A percentile compares a stretch with the other conserved stretches of the same genome.
Conservation (phyloP, 1,140 invertebrate genomes). For the Episyrphus balteatus region DNA sequence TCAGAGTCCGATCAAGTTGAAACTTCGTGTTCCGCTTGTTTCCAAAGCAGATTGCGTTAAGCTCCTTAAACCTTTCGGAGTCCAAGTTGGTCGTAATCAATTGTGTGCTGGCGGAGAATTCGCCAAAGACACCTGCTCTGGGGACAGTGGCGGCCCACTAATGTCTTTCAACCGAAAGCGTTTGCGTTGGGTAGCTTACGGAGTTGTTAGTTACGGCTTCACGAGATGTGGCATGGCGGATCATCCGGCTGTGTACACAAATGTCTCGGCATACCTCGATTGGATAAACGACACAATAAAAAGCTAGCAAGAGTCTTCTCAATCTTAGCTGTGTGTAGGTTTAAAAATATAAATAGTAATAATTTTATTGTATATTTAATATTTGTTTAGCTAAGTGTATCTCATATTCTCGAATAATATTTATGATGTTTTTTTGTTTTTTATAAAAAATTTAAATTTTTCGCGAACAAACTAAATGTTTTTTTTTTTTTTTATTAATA, state of each 20-base stretch:
- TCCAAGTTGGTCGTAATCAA: slow-evolving; percentile 41
- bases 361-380: too few species aligned
- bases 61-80: slow-evolving; percentile 29
- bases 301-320: too few species aligned
- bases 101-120: slow-evolving; percentile 53
- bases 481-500: too few species aligned
- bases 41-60: slow-evolving; percentile 27
- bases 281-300: slow-evolving; percentile 33
- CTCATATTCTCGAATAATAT: too few species aligned
- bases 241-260: slow-evolving; percentile 46
- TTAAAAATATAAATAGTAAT: too few species aligned
- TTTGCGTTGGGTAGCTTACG: slow-evolving; percentile 38
- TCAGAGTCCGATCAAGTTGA: slow-evolving; percentile 33
- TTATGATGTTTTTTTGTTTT: too few species aligned
- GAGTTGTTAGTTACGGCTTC: slow-evolving; percentile 50
- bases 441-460: too few species aligned
- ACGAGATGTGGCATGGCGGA: slow-evolving; percentile 42
- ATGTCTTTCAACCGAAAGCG: slow-evolving; percentile 34
- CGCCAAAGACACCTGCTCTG: slow-evolving; percentile 55
- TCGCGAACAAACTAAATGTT: too few species aligned
- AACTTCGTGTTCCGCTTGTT: slow-evolving; percentile 28
- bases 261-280: slow-evolving; percentile 36
- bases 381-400: too few species aligned
- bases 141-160: slow-evolving; percentile 49
- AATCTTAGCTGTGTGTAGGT: too few species aligned